These are phyloP conservation scores for Microplitis mediator DNA, from an alignment of 1,140 invertebrate species.

Conservation along the genomic window DNA sequence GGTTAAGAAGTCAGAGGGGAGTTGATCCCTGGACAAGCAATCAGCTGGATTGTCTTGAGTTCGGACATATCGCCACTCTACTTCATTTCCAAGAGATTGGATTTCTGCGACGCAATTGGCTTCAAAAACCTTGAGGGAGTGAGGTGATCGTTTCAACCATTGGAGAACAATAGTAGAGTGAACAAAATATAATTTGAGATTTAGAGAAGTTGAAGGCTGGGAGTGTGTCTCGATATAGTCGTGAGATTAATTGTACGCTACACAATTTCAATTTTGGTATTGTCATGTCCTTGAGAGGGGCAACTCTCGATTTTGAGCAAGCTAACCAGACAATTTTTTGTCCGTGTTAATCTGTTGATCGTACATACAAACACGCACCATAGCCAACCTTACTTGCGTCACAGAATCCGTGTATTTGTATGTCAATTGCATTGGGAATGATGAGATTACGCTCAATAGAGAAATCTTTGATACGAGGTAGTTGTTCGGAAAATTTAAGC, in stretches of 20 bases:
- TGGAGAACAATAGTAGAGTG: neutral
- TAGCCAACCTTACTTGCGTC: neutral
- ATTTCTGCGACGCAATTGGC: neutral
- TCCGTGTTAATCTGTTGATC: neutral
- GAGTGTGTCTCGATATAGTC: neutral
- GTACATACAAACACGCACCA: neutral
- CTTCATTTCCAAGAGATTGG: neutral
- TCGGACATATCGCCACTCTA: neutral
- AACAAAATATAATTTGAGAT: neutral
- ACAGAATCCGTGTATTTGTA: neutral
- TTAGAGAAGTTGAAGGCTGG: neutral
- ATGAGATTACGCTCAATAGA: neutral
- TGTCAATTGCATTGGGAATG: neutral
- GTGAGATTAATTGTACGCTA: neutral
- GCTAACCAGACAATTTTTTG: neutral
- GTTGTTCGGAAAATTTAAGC: neutral
- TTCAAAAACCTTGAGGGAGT: neutral
- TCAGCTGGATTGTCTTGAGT: too few relatives aligned
- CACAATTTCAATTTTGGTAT: neutral
- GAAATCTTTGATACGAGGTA: neutral
- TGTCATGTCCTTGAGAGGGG: neutral
- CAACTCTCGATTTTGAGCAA: neutral
- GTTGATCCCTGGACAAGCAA: conserved; percentile 28
- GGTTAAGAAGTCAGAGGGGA: conserved; percentile 17
- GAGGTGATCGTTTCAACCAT: neutral